Evolutionary conservation across 2,888 invertebrate genomes (phyloP).

Genomic region (Dusona sp.): DNA sequence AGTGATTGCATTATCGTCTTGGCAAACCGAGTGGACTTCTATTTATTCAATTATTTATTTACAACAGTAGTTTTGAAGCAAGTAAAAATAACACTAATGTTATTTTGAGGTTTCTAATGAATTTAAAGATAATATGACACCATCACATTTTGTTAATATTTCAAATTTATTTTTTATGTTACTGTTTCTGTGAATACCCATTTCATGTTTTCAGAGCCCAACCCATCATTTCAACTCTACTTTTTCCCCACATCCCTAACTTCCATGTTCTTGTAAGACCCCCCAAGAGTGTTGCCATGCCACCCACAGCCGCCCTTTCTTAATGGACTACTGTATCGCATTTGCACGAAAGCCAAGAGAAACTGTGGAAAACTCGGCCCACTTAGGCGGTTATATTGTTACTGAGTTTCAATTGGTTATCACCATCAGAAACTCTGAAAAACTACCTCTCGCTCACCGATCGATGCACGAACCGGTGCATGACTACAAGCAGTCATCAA

Average conservation of each 20-base stretch:
- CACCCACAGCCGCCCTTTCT: neutral
- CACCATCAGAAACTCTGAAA: too few species aligned
- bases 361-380: neutral
- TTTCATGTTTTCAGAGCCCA: neutral
- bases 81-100: neutral
- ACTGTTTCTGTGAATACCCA: neutral
- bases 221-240: neutral
- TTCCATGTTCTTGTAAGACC: too few species aligned
- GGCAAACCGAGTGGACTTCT: neutral
- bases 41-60: neutral
- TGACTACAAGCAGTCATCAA: neutral
- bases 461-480: neutral
- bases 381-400: too few species aligned
- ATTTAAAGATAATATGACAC: neutral
- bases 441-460: neutral
- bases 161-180: neutral
- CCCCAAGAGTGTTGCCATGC: neutral
- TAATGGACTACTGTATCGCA: neutral
- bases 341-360: neutral
- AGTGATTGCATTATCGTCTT: slow-evolving; percentile 20
- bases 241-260: neutral
- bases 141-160: neutral
- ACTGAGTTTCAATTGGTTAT: too few species aligned
- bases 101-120: neutral
- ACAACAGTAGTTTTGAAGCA: neutral